Conservation (phyloP, 2,888 invertebrate genomes). For the Apoda limacodes region DNA sequence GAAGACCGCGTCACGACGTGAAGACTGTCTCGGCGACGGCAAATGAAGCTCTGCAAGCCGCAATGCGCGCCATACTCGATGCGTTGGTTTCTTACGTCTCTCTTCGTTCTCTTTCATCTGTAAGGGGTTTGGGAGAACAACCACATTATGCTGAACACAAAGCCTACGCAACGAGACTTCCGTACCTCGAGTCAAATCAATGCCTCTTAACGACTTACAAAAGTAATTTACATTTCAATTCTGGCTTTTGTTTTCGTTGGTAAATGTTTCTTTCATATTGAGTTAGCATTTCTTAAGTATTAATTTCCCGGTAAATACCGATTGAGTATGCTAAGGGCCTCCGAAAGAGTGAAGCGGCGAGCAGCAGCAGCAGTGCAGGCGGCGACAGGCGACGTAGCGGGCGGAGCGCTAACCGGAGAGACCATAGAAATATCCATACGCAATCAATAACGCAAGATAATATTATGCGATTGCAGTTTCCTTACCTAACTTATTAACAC, state of each 20-base stretch:
- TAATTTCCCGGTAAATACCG: conserved; percentile 70
- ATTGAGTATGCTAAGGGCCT: conserved; percentile 65
- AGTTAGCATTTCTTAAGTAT: conserved; percentile 61
- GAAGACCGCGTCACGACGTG: conserved; percentile 20
- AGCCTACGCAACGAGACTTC: conserved; percentile 53
- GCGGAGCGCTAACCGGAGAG: conserved; percentile 64
- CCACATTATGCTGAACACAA: conserved; percentile 68
- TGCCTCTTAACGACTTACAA: conserved; percentile 56
- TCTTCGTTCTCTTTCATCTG: conserved; percentile 59
- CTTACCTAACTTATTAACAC: too few species aligned
- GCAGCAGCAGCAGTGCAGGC: conserved; percentile 50
- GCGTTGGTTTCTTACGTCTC: conserved; percentile 30
- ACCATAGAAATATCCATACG: conserved; percentile 70
- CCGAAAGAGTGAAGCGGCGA: conserved; percentile 56
- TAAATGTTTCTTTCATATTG: conserved; percentile 36
- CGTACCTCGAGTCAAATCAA: conserved; percentile 57
- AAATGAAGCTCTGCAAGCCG: conserved; percentile 21
- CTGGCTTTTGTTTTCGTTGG: conserved; percentile 19
- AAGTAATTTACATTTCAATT: too few species aligned
- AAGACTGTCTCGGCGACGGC: conserved; percentile 16
- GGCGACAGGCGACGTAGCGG: conserved; percentile 34
- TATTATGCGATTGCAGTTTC: conserved; percentile 64
- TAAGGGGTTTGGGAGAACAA: conserved; percentile 67
- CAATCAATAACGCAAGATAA: conserved; percentile 65
- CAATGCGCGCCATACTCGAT: conserved; percentile 6